These are phyloP conservation scores for Chymomyza costata DNA, from an alignment of 1,140 invertebrate species.

Conservation along the genomic window DNA sequence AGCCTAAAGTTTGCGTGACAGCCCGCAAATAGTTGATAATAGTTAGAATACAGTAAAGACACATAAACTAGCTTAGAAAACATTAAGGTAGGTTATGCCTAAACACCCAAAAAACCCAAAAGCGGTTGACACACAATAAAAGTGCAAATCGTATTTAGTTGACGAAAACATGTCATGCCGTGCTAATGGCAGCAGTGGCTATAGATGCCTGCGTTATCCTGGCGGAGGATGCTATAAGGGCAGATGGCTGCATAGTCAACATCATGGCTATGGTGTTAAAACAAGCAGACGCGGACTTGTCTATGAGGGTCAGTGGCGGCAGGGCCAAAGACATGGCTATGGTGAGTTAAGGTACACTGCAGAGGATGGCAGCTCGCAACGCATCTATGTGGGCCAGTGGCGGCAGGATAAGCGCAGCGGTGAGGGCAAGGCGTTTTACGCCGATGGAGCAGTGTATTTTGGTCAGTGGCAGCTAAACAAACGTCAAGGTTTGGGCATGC, in stretches of 20 bases:
- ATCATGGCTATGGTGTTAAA: slow-evolving; percentile 43
- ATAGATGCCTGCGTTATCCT: slow-evolving; percentile 47
- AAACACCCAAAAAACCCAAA: too few relatives aligned
- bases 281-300: slow-evolving; percentile 33
- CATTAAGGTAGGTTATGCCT: too few relatives aligned
- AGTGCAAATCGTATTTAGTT: slow-evolving; percentile 22
- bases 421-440: slow-evolving; percentile 66
- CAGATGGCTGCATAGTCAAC: slow-evolving; percentile 31
- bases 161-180: slow-evolving; percentile 38
- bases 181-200: slow-evolving; percentile 26
- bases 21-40: too few relatives aligned
- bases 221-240: slow-evolving; percentile 42
- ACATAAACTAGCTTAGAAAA: too few relatives aligned
- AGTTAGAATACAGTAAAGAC: too few relatives aligned
- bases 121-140: slow-evolving; percentile 23
- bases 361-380: slow-evolving; percentile 6
- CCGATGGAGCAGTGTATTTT: slow-evolving; percentile 55
- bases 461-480: slow-evolving; percentile 76
- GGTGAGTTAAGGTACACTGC: slow-evolving; percentile 42
- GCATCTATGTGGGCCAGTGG: slow-evolving; percentile 77
- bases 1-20: too few relatives aligned
- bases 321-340: slow-evolving; percentile 77
- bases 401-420: slow-evolving; percentile 75
- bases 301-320: slow-evolving; percentile 78
- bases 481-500: slow-evolving; percentile 79